Conservation (phyloP, 2,113 vertebrate genomes). For the Gobiocypris rarus region DNA sequence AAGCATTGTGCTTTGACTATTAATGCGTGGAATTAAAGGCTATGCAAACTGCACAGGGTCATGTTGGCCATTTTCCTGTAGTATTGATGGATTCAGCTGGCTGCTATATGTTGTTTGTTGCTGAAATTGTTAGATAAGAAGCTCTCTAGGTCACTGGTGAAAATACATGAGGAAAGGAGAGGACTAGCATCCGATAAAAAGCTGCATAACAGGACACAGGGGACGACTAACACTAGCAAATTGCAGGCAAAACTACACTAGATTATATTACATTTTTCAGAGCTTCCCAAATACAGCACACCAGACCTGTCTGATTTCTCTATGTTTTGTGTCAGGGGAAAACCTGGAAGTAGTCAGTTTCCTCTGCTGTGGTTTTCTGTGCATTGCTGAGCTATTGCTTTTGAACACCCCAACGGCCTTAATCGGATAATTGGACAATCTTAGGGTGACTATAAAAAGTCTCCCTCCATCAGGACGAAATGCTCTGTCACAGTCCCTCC, state of each 20-base stretch:
- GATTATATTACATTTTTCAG: conserved; percentile 16
- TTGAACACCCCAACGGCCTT: conserved; percentile 40
- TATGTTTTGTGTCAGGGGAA: conserved; percentile 40
- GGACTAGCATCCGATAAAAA: neutral
- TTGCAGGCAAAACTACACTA: conserved; percentile 50
- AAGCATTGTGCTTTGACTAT: neutral
- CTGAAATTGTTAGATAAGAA: conserved; percentile 17
- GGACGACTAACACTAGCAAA: conserved; percentile 48
- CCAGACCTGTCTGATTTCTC: neutral
- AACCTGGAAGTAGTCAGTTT: conserved; percentile 43
- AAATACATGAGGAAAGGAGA: conserved; percentile 4
- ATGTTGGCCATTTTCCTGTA: neutral
- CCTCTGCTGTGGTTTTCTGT: neutral
- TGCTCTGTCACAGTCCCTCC: neutral
- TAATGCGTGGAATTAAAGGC: neutral
- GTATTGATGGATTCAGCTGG: neutral
- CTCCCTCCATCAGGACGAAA: neutral
- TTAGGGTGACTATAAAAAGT: neutral
- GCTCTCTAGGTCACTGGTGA: conserved; percentile 9
- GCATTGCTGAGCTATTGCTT: conserved; percentile 46
- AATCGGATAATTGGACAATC: neutral
- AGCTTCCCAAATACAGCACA: neutral
- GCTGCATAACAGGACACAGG: conserved; percentile 30
- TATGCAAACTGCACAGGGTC: neutral
- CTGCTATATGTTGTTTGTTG: neutral